Evolutionary conservation across 2,797 vertebrate genomes (phyloP), one percentile per base, ranked within the genome.

Genomic region (Stomatorhinus walkeri): DNA sequence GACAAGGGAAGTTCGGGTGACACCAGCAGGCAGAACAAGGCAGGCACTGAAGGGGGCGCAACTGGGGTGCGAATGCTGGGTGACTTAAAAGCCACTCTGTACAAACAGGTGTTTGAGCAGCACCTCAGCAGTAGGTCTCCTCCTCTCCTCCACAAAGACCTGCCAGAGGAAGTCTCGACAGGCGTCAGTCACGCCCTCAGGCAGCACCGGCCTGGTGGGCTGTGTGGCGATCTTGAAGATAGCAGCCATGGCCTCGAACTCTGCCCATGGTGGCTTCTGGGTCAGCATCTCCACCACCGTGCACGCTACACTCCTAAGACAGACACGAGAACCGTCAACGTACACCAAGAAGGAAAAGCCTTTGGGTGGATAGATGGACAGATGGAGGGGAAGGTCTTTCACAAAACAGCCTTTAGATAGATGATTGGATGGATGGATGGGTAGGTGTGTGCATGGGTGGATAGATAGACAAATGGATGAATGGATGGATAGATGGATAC

Each of bases 161-260:
- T 96, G 95, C 89, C 96, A 95, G 92, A 98, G 95, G 92, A 97
- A 97, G 93, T 97, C 97, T 92, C 96, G 95, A 95, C 96, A 96
- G 1, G 92, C 92, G 72, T 95, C 97, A 0, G 97, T 97, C 91
- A 97, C 97, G 0, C 94, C 56, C 0, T 97, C 96, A 0, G 97
- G 97, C 84, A 98, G 96, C 54, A 93, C 91, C 22, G 97, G 97
- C 92, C 97, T 97, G n/a, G 97, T 98, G 0, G 97, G 97, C 93
- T 98, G 97, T 0, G 97, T 98, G 87, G 97, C 97, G 0, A 98
- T 98, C 91, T 98, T 98, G 92, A 98, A 98, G 91, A 98, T 98
- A 56, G 97, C 97, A 0, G 97, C 97, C 97, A 98, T 98, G 90
- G 97, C 97, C 94, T 98, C 97, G 0, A 95, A 98, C 92, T 98